A percentile compares a stretch with the other conserved stretches of the same genome.
These are phyloP conservation scores for Cardiocondyla obscurior DNA, from an alignment of 1,140 invertebrate species.

Conservation along the genomic window DNA sequence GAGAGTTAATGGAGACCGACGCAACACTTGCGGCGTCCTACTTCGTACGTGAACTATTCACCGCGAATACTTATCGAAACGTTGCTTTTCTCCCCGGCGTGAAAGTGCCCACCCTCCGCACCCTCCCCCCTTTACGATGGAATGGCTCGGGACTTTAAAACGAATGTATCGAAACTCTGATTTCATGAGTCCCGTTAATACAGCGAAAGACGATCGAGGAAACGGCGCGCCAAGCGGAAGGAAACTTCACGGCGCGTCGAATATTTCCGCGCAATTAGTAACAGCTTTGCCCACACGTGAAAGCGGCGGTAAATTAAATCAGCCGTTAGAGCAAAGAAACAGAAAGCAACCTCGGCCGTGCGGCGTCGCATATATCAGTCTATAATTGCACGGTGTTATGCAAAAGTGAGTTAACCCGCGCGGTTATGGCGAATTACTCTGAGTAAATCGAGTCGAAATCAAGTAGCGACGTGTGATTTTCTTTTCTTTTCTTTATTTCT, in stretches of 20 bases:
- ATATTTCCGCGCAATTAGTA: slow-evolving; percentile 70
- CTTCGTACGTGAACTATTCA: slow-evolving; percentile 76
- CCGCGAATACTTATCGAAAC: slow-evolving; percentile 81
- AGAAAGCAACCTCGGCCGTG: slow-evolving; percentile 52
- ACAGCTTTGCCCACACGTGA: slow-evolving; percentile 67
- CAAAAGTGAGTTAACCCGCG: slow-evolving; percentile 44
- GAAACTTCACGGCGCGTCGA: slow-evolving; percentile 57
- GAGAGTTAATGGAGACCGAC: slow-evolving; percentile 67
- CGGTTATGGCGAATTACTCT: not conserved
- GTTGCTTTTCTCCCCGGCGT: slow-evolving; percentile 77
- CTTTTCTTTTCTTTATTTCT: too few relatives aligned
- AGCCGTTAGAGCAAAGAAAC: slow-evolving; percentile 65
- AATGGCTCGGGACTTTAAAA: slow-evolving; percentile 67
- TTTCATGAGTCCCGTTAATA: slow-evolving; percentile 24
- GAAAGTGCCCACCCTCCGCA: slow-evolving; percentile 71
- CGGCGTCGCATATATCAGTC: slow-evolving; percentile 12
- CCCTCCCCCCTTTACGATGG: slow-evolving; percentile 10
- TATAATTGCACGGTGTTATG: slow-evolving; percentile 39
- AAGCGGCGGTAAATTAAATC: slow-evolving; percentile 73
- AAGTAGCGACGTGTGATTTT: not conserved
- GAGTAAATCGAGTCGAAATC: not conserved
- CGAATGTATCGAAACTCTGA: slow-evolving; percentile 57
- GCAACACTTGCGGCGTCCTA: slow-evolving; percentile 68
- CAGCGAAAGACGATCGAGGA: slow-evolving; percentile 56
- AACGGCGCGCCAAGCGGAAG: slow-evolving; percentile 58